A percentile compares a stretch with the other conserved stretches of the same genome.
Evolutionary conservation across 2,797 vertebrate species (phyloP).

Genomic region (Arremon aurantiirostris): DNA sequence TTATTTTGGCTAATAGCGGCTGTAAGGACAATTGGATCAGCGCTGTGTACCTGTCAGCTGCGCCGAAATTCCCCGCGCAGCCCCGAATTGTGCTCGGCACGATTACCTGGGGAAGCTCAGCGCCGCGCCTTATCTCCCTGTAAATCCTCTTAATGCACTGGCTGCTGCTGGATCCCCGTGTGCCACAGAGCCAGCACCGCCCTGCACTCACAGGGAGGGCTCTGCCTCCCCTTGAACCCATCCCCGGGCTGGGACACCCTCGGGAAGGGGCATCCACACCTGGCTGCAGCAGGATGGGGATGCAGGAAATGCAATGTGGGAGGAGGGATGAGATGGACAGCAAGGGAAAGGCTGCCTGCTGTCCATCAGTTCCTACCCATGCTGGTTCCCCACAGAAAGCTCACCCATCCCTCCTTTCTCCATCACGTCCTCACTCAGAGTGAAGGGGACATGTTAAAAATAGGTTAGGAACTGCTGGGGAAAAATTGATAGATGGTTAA

Average conservation of each 20-base stretch:
- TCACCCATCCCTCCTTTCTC: accelerated
- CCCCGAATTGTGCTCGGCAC: not conserved
- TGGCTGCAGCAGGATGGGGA: not conserved
- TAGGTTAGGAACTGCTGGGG: not conserved
- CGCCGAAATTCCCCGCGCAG: not conserved
- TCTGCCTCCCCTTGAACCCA: not conserved
- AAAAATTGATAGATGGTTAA: not conserved
- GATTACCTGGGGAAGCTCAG: not conserved
- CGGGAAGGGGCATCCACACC: not conserved
- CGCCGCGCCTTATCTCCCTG: not conserved
- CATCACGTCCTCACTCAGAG: accelerated
- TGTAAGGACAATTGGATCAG: conserved; percentile 48
- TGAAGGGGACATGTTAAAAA: not conserved
- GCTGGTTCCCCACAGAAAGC: not conserved
- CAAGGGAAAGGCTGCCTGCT: not conserved
- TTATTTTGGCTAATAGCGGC: conserved; percentile 14
- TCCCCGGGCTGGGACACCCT: not conserved
- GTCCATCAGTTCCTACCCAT: accelerated
- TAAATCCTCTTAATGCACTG: not conserved
- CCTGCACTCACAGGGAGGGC: not conserved
- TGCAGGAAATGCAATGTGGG: not conserved
- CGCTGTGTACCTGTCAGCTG: conserved; percentile 19
- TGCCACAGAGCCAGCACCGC: not conserved
- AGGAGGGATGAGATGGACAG: accelerated
- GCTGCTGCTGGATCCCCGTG: not conserved